Percentiles rank a stretch among this genome's conserved stretches.
Conservation (phyloP, 2,888 invertebrate species). For the Rutpela maculata region DNA sequence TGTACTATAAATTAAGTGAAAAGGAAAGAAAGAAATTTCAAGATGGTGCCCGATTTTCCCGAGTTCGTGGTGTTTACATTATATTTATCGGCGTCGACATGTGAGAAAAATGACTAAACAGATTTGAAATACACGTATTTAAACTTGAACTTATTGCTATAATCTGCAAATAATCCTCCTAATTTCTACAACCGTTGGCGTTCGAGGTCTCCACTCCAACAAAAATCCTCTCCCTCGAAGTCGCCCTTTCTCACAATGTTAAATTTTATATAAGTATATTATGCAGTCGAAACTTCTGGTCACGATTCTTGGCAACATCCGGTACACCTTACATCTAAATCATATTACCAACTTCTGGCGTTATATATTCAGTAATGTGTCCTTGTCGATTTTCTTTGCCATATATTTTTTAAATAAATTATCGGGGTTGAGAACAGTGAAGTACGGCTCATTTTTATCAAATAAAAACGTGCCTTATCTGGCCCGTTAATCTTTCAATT, state of each 20-base stretch:
- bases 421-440: background rate
- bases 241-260: slow-evolving; percentile 47
- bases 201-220: background rate
- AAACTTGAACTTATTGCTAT: too few species aligned
- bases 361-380: slow-evolving; percentile 32
- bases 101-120: too few species aligned
- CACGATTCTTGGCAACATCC: slow-evolving; percentile 71
- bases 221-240: slow-evolving; percentile 8
- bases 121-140: too few species aligned
- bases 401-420: slow-evolving; percentile 23
- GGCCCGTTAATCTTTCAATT: background rate
- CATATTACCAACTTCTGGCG: slow-evolving; percentile 68
- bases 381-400: slow-evolving; percentile 22
- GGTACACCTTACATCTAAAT: slow-evolving; percentile 73
- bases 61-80: too few species aligned
- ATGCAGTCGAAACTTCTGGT: slow-evolving; percentile 72
- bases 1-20: too few species aligned
- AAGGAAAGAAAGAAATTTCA: too few species aligned
- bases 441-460: background rate
- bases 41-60: too few species aligned
- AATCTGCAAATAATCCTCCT: too few species aligned
- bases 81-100: too few species aligned
- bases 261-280: slow-evolving; percentile 72
- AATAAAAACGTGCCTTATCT: background rate
- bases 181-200: too few species aligned